These are phyloP conservation scores for Dorcus parallelipipedus DNA, from an alignment of 2,888 invertebrate genomes.

Conservation along the genomic window DNA sequence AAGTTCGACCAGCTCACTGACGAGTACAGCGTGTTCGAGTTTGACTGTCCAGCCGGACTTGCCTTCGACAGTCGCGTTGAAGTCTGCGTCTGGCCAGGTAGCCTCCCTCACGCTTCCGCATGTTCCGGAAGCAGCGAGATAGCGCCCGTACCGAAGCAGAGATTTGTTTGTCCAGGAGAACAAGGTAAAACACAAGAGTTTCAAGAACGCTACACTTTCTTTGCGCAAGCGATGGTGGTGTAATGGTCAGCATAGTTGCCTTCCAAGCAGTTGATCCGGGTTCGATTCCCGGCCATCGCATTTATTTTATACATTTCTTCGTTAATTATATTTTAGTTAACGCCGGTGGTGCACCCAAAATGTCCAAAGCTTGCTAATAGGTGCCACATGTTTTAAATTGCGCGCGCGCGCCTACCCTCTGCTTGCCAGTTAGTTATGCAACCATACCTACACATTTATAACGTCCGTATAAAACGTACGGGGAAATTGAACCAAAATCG, in stretches of 20 bases:
- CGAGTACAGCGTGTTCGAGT: slow-evolving; percentile 76
- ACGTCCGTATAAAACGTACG: too few species aligned
- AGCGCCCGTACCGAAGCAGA: slow-evolving; percentile 65
- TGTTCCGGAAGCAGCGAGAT: slow-evolving; percentile 78
- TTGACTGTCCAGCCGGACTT: slow-evolving; percentile 74
- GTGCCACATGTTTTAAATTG: too few species aligned
- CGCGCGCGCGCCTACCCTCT: too few species aligned
- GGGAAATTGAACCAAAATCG: too few species aligned
- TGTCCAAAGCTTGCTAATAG: too few species aligned
- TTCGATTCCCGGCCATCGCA: slow-evolving; percentile 49
- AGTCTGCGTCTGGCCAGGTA: slow-evolving; percentile 80
- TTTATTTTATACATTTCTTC: neutral
- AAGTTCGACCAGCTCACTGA: slow-evolving; percentile 73
- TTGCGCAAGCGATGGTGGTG: slow-evolving; percentile 29
- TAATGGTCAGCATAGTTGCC: slow-evolving; percentile 52
- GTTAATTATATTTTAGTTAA: too few species aligned
- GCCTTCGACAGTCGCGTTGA: slow-evolving; percentile 74
- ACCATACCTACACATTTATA: too few species aligned
- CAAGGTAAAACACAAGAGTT: slow-evolving; percentile 47
- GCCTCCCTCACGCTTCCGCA: slow-evolving; percentile 65
- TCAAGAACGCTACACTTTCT: neutral
- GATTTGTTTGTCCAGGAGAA: slow-evolving; percentile 66
- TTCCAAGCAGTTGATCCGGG: slow-evolving; percentile 52
- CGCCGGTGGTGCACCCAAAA: too few species aligned
- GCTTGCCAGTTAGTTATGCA: too few species aligned